phyloP scores from a whole-genome alignment of 2,888 invertebrate species.

The Ophion ventricosus region DNA sequence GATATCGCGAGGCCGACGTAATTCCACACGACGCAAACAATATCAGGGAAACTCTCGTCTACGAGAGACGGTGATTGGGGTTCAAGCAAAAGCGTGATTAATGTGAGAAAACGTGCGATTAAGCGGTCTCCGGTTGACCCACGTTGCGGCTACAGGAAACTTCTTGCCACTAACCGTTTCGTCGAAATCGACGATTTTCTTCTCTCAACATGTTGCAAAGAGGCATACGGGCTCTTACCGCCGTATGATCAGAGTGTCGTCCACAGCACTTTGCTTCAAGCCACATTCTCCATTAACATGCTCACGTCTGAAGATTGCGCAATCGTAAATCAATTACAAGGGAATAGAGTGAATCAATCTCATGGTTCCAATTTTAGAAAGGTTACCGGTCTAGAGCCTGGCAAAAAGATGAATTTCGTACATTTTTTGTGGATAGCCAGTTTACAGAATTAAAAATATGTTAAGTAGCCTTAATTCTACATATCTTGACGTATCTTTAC shows the following conservation, averaged over 20 bases:
- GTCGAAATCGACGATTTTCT: constrained; percentile 52
- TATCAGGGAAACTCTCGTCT: constrained; percentile 36
- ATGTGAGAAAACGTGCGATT: constrained; percentile 62
- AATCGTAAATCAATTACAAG: constrained; percentile 17
- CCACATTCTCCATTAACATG: constrained; percentile 12
- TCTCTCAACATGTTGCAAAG: constrained; percentile 27
- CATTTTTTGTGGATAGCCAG: neutral
- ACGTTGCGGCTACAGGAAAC: constrained; percentile 36
- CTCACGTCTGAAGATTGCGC: constrained; percentile 8
- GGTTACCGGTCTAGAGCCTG: neutral
- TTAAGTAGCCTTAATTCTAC: no score
- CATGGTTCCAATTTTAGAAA: neutral
- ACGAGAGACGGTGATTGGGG: constrained; percentile 39
- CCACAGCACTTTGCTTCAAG: constrained; percentile 12
- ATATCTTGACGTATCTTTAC: no score
- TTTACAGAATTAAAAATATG: neutral
- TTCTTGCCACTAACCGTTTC: constrained; percentile 59
- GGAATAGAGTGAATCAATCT: neutral
- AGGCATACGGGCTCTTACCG: constrained; percentile 13
- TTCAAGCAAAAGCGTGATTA: constrained; percentile 63
- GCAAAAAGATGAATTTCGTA: neutral
- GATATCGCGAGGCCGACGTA: constrained; percentile 48
- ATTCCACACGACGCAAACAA: constrained; percentile 63
- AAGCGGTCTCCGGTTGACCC: constrained; percentile 51
- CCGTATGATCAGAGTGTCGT: constrained; percentile 13